phyloP scores from a whole-genome alignment of 2,888 invertebrate genomes.

The Lasioglossum leucozonium region DNA sequence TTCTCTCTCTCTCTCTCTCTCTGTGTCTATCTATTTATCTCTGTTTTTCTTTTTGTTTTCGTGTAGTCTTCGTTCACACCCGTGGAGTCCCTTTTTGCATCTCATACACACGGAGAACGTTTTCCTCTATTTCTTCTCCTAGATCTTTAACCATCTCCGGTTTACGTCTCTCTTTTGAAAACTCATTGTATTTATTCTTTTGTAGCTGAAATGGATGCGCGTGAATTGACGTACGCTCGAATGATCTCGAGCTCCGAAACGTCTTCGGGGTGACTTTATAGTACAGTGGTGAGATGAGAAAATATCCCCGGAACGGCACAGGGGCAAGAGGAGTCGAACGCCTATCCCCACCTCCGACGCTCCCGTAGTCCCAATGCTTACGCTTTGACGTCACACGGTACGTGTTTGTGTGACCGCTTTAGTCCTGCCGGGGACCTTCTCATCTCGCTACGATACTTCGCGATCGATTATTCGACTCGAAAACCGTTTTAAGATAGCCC shows the following conservation, averaged over 20 bases:
- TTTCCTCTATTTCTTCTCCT: constrained; percentile 31
- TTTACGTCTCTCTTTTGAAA: constrained; percentile 26
- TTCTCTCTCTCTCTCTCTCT: background rate
- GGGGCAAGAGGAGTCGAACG: no score
- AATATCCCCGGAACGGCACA: no score
- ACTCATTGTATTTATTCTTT: constrained; percentile 61
- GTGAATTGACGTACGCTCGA: constrained; percentile 39
- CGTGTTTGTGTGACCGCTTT: background rate
- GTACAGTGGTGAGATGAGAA: background rate
- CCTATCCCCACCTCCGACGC: background rate
- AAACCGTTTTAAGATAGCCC: no score
- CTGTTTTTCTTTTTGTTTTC: constrained; percentile 7
- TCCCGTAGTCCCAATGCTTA: background rate
- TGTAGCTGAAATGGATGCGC: constrained; percentile 45
- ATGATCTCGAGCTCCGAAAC: constrained; percentile 31
- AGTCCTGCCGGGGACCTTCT: background rate
- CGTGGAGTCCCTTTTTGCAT: constrained; percentile 10
- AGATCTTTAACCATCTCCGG: background rate
- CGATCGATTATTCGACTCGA: no score
- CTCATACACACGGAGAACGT: constrained; percentile 1
- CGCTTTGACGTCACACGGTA: background rate
- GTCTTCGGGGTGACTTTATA: constrained; percentile 28
- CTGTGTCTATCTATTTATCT: background rate
- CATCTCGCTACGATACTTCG: background rate
- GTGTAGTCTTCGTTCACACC: constrained; percentile 25